phyloP scores from a whole-genome alignment of 2,113 vertebrate genomes.

The Heterochromis multidens region DNA sequence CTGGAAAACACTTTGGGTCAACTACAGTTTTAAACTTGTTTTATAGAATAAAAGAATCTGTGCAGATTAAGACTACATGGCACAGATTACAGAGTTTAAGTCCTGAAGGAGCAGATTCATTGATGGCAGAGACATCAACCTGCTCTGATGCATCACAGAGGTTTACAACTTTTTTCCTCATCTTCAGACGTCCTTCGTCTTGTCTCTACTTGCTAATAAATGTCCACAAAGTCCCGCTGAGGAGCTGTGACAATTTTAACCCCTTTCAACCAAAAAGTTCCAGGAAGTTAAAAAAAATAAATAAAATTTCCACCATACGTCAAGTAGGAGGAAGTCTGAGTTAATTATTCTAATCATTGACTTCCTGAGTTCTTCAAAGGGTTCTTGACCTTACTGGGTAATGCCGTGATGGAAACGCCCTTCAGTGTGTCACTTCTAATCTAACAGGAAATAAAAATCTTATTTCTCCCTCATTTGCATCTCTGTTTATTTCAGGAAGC shows the following conservation, averaged over 20 bases:
- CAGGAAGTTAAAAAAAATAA: background rate
- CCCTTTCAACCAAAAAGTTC: background rate
- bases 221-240: background rate
- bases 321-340: background rate
- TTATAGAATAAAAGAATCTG: background rate
- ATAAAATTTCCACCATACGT: background rate
- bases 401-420: background rate
- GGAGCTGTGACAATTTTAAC: fast-evolving
- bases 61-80: background rate
- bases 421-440: background rate
- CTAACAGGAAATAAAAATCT: background rate
- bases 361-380: background rate
- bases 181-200: background rate
- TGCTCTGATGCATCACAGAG: too few species aligned
- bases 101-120: background rate
- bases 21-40: background rate
- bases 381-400: background rate
- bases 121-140: too few species aligned
- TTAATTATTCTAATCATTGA: background rate
- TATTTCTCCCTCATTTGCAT: background rate
- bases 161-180: too few species aligned
- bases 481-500: background rate
- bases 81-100: background rate
- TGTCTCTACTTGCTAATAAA: background rate
- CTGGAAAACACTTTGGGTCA: too few species aligned